Evolutionary conservation across 2,888 invertebrate genomes (phyloP).

Genomic region (Xestia c-nigrum): DNA sequence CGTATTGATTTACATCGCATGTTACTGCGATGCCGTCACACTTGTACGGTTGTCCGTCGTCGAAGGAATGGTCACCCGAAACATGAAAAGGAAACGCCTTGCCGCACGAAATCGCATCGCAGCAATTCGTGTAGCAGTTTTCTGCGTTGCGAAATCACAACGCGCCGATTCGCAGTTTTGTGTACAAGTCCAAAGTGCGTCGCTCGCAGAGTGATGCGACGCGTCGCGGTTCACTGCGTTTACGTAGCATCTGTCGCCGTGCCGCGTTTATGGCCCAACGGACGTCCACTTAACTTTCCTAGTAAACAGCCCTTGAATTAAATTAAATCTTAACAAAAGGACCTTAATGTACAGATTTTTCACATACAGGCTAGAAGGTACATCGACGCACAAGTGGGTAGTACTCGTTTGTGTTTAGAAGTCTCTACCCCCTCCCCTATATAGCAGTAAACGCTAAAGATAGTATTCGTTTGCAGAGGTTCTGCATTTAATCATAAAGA

Average conservation of each 20-base stretch:
- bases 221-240: constrained; percentile 47
- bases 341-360: constrained; percentile 15
- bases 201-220: constrained; percentile 27
- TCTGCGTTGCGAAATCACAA: no score
- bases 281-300: constrained; percentile 48
- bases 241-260: constrained; percentile 72
- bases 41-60: no score
- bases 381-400: not conserved
- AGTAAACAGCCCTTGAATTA: constrained; percentile 20
- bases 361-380: not conserved
- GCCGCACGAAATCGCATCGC: no score
- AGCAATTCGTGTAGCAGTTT: no score
- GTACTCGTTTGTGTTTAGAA: no score
- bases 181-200: not conserved
- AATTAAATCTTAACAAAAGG: constrained; percentile 4
- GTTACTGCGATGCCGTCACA: no score
- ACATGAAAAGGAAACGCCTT: no score
- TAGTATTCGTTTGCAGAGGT: constrained; percentile 19
- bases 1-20: no score
- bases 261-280: constrained; percentile 38
- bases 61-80: no score
- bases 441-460: not conserved
- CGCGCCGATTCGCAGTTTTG: no score
- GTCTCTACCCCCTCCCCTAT: not conserved
- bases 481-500: constrained; percentile 22